Base-by-base conservation (phyloP, 2,888 invertebrate genomes). In the Magallana nippona region DNA sequence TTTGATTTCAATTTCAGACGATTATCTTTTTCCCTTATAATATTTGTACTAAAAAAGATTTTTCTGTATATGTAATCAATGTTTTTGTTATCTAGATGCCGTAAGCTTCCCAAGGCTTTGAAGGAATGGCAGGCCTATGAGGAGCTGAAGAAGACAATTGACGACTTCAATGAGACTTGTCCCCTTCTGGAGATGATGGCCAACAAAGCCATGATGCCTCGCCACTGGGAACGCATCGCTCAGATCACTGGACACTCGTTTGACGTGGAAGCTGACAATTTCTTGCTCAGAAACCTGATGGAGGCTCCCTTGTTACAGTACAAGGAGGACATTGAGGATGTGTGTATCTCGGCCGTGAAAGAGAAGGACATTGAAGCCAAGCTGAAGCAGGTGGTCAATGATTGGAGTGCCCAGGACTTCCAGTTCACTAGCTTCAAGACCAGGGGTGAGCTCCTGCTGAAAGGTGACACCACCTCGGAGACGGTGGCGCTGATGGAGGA, bases 321-420 rank as follows among this genome's bases (percentile, higher is more conserved):
- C 94, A 99, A 99, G 93, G 99, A 99, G 94, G 98, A 99, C 92
- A 99, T 99, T 93, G 99, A 99, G 95, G 98, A 99, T 93, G 98
- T 99, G 90, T 99, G 99, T 93, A 98, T 99, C 94, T 98, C 98
- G 62, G 98, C 98, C 0, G 98, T 98, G 96, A 99, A 99, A 94
- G 99, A 99, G 93, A 98, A 98, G 93, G 99, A 99, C 92, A 99
- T 99, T 86, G 98, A 99, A 95, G 98, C 98, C 0, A 99, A 99
- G 94, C 94, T 99, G 85, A 96, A 98, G 84, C 97, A 97, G 86
- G 98, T 99, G 0, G 97, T 98, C 1, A 98, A 97, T 93, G 98
- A 98, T 94, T 99, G 98, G 98, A 96, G 97, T 0, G 97, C 97
- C 92, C 94, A 94, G 87, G 97, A 98, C 93, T 95, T 99, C 85